Percentiles rank a stretch among this genome's conserved stretches.
Conservation (phyloP, 2,888 invertebrate genomes). For the Torymus auratus region DNA sequence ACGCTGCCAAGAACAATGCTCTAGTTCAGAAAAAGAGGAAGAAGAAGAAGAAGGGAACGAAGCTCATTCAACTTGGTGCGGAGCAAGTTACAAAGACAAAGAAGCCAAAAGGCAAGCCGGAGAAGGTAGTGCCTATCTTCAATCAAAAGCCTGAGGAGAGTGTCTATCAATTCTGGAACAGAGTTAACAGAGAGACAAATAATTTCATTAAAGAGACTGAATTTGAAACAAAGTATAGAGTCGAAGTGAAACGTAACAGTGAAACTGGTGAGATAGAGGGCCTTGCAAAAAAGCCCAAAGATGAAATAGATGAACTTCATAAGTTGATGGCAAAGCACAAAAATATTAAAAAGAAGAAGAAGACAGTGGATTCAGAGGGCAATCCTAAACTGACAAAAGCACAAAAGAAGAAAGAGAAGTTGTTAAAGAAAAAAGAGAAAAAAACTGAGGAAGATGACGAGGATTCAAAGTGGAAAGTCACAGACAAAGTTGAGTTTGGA, state of each 20-base stretch:
- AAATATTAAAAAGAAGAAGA: slow-evolving; percentile 70
- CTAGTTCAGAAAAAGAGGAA: slow-evolving; percentile 71
- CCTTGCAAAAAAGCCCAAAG: slow-evolving; percentile 78
- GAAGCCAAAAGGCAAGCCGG: slow-evolving; percentile 70
- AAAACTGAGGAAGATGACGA: slow-evolving; percentile 72
- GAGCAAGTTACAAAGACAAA: slow-evolving; percentile 21
- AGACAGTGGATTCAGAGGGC: slow-evolving; percentile 45
- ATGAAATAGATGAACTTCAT: slow-evolving; percentile 78
- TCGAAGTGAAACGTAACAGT: slow-evolving; percentile 79
- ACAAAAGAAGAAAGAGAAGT: slow-evolving; percentile 79
- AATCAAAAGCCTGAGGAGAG: slow-evolving; percentile 82
- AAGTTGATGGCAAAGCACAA: slow-evolving; percentile 72
- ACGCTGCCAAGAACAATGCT: slow-evolving; percentile 76
- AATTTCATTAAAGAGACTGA: slow-evolving; percentile 81
- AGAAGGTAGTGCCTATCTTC: slow-evolving; percentile 79
- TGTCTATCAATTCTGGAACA: slow-evolving; percentile 80
- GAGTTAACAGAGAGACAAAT: slow-evolving; percentile 82
- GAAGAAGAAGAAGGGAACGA: slow-evolving; percentile 66
- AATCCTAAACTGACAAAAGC: slow-evolving; percentile 77
- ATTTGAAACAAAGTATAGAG: slow-evolving; percentile 81
- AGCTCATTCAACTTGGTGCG: slow-evolving; percentile 53
- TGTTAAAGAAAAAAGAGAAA: slow-evolving; percentile 77
- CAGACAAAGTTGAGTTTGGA: slow-evolving; percentile 85
- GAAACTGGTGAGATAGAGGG: slow-evolving; percentile 78
- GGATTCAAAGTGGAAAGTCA: slow-evolving; percentile 77